Percentiles rank a stretch among this genome's conserved stretches.
Conservation (phyloP, 2,888 invertebrate species). For the Lasiommata megera region DNA sequence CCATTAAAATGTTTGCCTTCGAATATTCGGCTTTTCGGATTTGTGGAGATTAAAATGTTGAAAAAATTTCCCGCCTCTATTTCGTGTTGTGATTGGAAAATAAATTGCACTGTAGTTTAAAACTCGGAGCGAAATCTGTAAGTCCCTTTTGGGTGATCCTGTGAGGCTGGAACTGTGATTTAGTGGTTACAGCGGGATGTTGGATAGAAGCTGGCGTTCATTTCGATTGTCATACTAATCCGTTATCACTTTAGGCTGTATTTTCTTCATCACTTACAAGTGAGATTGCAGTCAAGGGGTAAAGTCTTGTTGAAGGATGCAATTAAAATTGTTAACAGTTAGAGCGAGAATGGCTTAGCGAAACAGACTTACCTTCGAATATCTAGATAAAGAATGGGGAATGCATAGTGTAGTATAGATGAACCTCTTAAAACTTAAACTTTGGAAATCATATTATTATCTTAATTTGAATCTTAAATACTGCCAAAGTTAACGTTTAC, state of each 20-base stretch:
- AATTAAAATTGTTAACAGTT: no score
- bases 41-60: slow-evolving; percentile 29
- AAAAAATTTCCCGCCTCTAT: slow-evolving; percentile 19
- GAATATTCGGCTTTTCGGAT: slow-evolving; percentile 28
- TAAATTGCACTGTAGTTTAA: slow-evolving; percentile 34
- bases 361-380: no score
- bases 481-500: not conserved
- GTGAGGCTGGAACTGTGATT: not conserved
- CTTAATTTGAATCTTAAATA: slow-evolving; percentile 9
- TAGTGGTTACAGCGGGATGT: no score
- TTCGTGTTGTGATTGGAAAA: slow-evolving; percentile 37
- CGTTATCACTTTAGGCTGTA: no score
- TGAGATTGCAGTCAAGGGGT: no score
- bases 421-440: no score
- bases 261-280: no score
- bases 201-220: not conserved
- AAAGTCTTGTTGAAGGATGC: no score
- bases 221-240: no score
- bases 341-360: no score
- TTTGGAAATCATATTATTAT: not conserved
- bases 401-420: no score
- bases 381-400: no score
- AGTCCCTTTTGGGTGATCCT: not conserved
- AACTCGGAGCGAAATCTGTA: slow-evolving; percentile 19
- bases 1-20: slow-evolving; percentile 21